These are phyloP conservation scores for Pristionchus fissidentatus DNA, from an alignment of 2,888 invertebrate genomes.

Conservation along the genomic window DNA sequence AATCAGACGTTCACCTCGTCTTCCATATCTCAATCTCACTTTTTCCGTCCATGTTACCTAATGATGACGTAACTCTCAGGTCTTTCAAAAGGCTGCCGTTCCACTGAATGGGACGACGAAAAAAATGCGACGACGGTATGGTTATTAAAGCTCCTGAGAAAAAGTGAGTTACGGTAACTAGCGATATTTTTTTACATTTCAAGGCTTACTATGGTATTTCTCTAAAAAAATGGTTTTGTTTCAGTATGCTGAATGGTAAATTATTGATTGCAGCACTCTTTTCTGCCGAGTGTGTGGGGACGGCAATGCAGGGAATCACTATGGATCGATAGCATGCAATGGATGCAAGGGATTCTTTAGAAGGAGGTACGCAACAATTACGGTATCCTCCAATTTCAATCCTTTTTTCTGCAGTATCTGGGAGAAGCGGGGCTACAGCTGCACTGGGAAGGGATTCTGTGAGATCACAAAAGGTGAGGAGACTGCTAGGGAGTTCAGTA, in stretches of 20 bases:
- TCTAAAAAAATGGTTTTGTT: not conserved
- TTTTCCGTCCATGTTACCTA: not conserved
- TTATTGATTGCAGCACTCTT: not conserved
- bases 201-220: not conserved
- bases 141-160: not conserved
- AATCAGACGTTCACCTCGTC: slow-evolving; percentile 15
- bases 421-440: slow-evolving; percentile 65
- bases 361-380: not conserved
- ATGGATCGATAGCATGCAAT: not conserved
- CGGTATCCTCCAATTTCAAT: not conserved
- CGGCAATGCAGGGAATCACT: not conserved
- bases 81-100: not conserved
- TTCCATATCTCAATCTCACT: not conserved
- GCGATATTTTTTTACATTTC: not conserved
- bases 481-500: not conserved
- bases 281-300: slow-evolving; percentile 29
- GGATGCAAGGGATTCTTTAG: slow-evolving; percentile 42
- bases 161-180: not conserved
- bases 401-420: slow-evolving; percentile 59
- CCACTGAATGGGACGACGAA: not conserved
- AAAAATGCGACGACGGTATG: not conserved
- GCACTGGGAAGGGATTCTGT: slow-evolving; percentile 62
- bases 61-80: not conserved
- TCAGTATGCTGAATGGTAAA: not conserved
- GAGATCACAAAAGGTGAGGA: slow-evolving; percentile 58